These are phyloP conservation scores for Pseudococcus longispinus DNA, from an alignment of 2,888 invertebrate genomes.

Conservation along the genomic window DNA sequence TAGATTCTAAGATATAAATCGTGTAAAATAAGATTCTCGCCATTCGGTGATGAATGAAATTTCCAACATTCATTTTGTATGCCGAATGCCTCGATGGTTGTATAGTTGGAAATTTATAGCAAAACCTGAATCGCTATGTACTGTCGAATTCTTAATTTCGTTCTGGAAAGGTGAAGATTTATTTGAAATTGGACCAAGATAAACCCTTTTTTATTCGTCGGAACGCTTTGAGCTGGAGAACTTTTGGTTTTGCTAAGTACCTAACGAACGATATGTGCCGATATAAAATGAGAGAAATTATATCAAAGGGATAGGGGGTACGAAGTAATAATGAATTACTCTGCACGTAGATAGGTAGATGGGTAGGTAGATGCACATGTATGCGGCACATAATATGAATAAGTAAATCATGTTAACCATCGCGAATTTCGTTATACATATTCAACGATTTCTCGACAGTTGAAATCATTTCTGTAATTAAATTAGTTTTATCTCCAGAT, in stretches of 20 bases:
- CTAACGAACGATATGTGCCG: background rate
- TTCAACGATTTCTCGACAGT: constrained; percentile 3
- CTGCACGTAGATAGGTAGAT: background rate
- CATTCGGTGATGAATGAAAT: constrained; percentile 18
- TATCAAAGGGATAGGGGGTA: background rate
- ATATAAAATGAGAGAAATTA: background rate
- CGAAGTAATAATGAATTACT: background rate
- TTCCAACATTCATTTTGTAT: constrained; percentile 26
- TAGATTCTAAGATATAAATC: background rate
- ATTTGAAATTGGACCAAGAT: constrained; percentile 18
- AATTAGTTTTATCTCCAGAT: constrained; percentile 16
- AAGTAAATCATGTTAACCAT: constrained; percentile 3
- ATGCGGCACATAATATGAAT: background rate
- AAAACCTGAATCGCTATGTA: constrained; percentile 13
- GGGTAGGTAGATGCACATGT: background rate
- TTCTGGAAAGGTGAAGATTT: constrained; percentile 34
- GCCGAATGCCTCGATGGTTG: constrained; percentile 9
- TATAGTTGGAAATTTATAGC: constrained; percentile 31
- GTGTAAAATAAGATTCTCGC: background rate
- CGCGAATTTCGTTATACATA: background rate
- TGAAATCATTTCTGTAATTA: constrained; percentile 16
- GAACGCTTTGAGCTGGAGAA: background rate
- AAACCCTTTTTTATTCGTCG: background rate
- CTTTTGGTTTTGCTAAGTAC: background rate
- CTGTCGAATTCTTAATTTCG: constrained; percentile 32